Base-by-base conservation (phyloP, 2,888 invertebrate genomes). In the Folsomia candida region DNA sequence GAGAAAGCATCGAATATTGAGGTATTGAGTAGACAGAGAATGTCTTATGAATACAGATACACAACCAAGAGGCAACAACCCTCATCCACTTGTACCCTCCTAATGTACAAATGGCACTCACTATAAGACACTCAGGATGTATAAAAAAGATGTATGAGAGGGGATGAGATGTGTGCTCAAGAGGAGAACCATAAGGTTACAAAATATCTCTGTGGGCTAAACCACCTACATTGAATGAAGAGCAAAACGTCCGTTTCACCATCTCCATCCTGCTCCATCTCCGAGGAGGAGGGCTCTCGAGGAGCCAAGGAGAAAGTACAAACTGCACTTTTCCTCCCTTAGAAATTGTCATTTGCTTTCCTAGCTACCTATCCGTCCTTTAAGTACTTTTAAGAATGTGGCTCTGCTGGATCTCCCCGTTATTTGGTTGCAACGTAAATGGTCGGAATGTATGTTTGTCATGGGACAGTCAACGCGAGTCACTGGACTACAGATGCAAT, bases 251-350 rank as follows among this genome's bases (percentile, higher is more conserved):
- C 69, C 71, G 73, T 73, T 76, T 72, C 66, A 25, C 62, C 37
- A 37, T 37, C n/a, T n/a, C 37, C 37, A 14, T 4, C 37, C 4
- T 37, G 14, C 37, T 37, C 6, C 37, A 14, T 9, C 67, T 69
- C 63, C 63, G 59, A 58, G 67, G 61, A 71, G 67, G 68, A 75
- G 69, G 69, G 66, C 75, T 75, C 75, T 74, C 73, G 73, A 73
- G 73, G 71, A 22, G n/a, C n/a, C 54, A 54, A 54, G n/a, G 4
- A 14, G n/a, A 54, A 54, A 6, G 6, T 14, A 54, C 6, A 6
- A 14, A 18, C 47, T 47, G 54, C 54, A 54, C 47, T 72, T 63
- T 66, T 57, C 54, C 65, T 25, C 27, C 27, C 18, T 60, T 9
- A 47, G 47, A 47, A 47, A 18, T 11, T 11, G 47, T 47, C 18